A percentile compares a stretch with the other conserved stretches of the same genome.
Evolutionary conservation across 1,140 invertebrate genomes (phyloP).

Genomic region (Scaptomyza pallida): DNA sequence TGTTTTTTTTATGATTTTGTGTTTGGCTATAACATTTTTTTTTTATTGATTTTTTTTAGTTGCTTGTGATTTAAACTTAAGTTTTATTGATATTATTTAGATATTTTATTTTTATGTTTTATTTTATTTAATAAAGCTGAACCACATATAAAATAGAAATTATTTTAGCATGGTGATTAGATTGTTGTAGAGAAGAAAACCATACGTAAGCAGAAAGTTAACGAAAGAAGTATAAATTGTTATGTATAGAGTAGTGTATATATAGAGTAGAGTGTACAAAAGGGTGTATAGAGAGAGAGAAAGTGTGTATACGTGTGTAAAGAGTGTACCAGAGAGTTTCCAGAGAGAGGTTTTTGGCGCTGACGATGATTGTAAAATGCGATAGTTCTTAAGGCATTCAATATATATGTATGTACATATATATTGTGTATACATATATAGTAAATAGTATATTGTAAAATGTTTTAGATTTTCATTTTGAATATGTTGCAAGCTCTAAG

Average conservation of each 20-base stretch:
- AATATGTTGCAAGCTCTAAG: constrained; percentile 44
- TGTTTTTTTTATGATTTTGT: constrained; percentile 13
- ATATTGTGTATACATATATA: constrained; percentile 25
- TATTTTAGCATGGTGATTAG: constrained; percentile 83
- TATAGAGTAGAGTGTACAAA: constrained; percentile 5
- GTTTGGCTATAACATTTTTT: constrained; percentile 34
- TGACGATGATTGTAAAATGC: constrained; percentile 40
- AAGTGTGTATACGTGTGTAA: constrained; percentile 15
- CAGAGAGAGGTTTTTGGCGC: constrained; percentile 29
- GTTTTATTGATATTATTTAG: constrained; percentile 34
- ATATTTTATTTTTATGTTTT: constrained; percentile 9
- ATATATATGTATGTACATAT: constrained; percentile 21
- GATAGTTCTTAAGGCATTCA: constrained; percentile 40
- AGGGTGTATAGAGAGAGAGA: constrained; percentile 11
- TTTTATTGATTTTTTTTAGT: constrained; percentile 7
- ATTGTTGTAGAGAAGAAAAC: constrained; percentile 44
- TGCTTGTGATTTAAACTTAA: constrained; percentile 13
- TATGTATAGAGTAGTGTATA: constrained; percentile 21
- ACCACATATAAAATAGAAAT: constrained; percentile 84
- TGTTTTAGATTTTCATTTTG: constrained; percentile 15
- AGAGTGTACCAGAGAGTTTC: constrained; percentile 22
- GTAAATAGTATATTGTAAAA: constrained; percentile 19
- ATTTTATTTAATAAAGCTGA: constrained; percentile 72
- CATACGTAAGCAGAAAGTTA: constrained; percentile 41
- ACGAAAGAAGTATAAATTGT: constrained; percentile 28